Evolutionary conservation across 23 tunicate species (phyloP), one percentile per base, ranked within the genome.

Genomic region (Botrylloides violaceus): DNA sequence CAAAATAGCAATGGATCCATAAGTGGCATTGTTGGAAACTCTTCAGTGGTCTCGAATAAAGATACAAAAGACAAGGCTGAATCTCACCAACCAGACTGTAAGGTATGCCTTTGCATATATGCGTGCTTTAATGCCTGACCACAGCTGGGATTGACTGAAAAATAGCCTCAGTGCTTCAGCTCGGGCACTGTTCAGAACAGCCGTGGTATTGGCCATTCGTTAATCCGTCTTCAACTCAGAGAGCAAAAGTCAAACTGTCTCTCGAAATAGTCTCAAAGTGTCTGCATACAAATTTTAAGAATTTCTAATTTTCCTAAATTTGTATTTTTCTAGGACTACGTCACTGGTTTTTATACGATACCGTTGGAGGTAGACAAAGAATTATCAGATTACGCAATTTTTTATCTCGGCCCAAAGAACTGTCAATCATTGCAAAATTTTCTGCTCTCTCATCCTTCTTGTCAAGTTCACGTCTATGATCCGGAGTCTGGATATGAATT

Each of bases 401-500:
- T 88, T 65, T 88, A 58, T 43, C 47, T 88, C 49, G 96, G 96
- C 7, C 20, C 71, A 0, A 55, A 73, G 21, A 32, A 78, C 3
- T 59, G 81, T 32, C 84, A 90, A 68, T 71, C 83, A 4, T 60
- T 90, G 53, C 66, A 66, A 19, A 90, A 81, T 43, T 34, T 81
- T 50, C 24, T 78, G 39, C 71, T 90, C 20, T 75, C 71, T 70
- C 85, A 74, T 32, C 97, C 97, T 7, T 28, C 73, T 1, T 77
- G 55, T 49, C 35, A 59, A 2, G 90, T 83, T 20, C 65, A 70
- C 66, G 90, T 90, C 0, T 90, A 58, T 33, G 77, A 90, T 55
- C 83, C 86, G 0, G 20, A 77, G 29, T 7, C 24, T 5, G 61
- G 72, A 37, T 78, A 80, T 39, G 32, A 61, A 3, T 20, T 23